phyloP scores from a whole-genome alignment of 1,140 invertebrate species.

The Atta texana region DNA sequence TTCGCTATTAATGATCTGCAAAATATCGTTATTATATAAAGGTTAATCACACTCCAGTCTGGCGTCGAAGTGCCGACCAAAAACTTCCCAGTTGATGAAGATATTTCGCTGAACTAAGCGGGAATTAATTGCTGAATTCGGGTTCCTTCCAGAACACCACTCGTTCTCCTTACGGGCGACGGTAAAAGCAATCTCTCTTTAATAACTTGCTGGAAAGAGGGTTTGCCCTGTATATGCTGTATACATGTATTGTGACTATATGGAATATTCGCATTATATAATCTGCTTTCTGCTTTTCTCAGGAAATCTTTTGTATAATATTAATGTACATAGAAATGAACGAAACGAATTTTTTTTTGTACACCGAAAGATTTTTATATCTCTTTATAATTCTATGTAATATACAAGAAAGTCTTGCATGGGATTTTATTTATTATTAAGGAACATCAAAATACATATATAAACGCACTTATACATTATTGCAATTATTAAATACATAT shows the following conservation, averaged over 20 bases:
- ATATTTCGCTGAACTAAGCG: slow-evolving; percentile 57
- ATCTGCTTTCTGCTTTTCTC: slow-evolving; percentile 38
- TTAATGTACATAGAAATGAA: slow-evolving; percentile 42
- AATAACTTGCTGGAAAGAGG: slow-evolving; percentile 60
- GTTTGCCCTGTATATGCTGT: slow-evolving; percentile 44
- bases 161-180: slow-evolving; percentile 42
- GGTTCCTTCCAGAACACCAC: slow-evolving; percentile 42
- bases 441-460: background rate
- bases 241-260: slow-evolving; percentile 49
- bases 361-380: slow-evolving; percentile 3
- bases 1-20: background rate
- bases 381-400: background rate
- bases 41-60: slow-evolving; percentile 30
- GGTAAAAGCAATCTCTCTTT: slow-evolving; percentile 64
- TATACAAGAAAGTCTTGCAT: background rate
- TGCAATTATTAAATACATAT: background rate
- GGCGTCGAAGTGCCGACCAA: slow-evolving; percentile 14
- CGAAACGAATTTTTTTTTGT: slow-evolving; percentile 1
- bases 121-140: slow-evolving; percentile 68
- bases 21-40: slow-evolving; percentile 39
- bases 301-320: slow-evolving; percentile 33
- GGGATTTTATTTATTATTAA: slow-evolving; percentile 11
- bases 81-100: slow-evolving; percentile 66
- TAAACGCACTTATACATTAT: background rate
- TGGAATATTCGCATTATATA: slow-evolving; percentile 42